A percentile compares a stretch with the other conserved stretches of the same genome.
Evolutionary conservation across 2,888 invertebrate genomes (phyloP).

Genomic region (Acrobasis consociella): DNA sequence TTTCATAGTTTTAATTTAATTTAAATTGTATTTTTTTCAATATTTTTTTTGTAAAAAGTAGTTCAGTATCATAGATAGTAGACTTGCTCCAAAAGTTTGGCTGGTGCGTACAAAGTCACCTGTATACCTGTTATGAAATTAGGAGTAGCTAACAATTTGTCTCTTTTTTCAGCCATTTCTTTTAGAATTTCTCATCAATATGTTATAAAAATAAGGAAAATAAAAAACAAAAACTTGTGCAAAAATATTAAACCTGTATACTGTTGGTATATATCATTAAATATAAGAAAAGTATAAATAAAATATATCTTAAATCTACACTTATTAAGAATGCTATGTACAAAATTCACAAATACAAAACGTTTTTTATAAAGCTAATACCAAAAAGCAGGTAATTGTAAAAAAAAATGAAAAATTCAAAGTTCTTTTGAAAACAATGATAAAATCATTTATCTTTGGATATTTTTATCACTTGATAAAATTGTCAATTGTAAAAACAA

Average conservation of each 20-base stretch:
- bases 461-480: no score
- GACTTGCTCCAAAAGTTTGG: no score
- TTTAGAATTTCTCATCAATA: not conserved
- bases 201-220: not conserved
- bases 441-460: not conserved
- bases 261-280: not conserved
- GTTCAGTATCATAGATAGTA: no score
- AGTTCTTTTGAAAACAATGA: not conserved
- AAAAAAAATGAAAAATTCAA: not conserved
- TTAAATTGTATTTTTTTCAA: no score
- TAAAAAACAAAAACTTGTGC: not conserved
- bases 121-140: no score
- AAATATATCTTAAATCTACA: constrained; percentile 1
- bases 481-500: not conserved
- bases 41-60: no score
- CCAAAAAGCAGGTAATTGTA: not conserved
- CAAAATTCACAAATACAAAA: constrained; percentile 6
- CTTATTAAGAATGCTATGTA: not conserved
- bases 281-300: constrained; percentile 9
- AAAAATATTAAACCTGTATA: constrained; percentile 4
- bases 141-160: no score
- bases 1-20: no score
- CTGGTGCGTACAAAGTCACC: no score
- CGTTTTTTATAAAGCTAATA: constrained; percentile 8
- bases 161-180: not conserved